Percentiles rank a stretch among this genome's conserved stretches.
Evolutionary conservation across 1,140 invertebrate species (phyloP).

Genomic region (Lucilia sericata): DNA sequence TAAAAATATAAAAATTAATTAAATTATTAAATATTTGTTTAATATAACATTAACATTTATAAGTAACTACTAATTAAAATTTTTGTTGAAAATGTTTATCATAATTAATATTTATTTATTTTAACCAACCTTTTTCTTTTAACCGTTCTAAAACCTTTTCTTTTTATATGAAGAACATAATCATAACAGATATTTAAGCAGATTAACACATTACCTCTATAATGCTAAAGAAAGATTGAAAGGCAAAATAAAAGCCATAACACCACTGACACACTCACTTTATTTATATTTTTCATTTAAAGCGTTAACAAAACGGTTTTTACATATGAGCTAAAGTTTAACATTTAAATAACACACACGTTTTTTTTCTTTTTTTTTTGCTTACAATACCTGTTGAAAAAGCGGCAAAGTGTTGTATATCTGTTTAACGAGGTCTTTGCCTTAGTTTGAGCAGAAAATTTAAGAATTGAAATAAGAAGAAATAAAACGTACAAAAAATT

Average conservation of each 20-base stretch:
- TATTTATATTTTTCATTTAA: background rate
- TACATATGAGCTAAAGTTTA: background rate
- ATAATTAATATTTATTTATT: no score
- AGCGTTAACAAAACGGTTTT: background rate
- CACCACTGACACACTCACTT: background rate
- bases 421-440: constrained; percentile 16
- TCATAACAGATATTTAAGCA: background rate
- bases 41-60: no score
- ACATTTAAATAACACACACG: background rate
- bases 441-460: background rate
- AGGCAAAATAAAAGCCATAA: background rate
- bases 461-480: background rate
- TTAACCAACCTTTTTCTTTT: background rate
- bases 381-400: no score
- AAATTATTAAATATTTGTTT: background rate
- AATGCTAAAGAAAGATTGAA: background rate
- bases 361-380: background rate
- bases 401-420: background rate
- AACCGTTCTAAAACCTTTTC: background rate
- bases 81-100: no score
- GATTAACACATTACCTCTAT: background rate
- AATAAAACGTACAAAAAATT: background rate
- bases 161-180: background rate
- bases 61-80: no score
- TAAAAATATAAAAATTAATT: background rate